Evolutionary conservation across 2,113 vertebrate species (phyloP).

Genomic region (Chiloscyllium plagiosum): DNA sequence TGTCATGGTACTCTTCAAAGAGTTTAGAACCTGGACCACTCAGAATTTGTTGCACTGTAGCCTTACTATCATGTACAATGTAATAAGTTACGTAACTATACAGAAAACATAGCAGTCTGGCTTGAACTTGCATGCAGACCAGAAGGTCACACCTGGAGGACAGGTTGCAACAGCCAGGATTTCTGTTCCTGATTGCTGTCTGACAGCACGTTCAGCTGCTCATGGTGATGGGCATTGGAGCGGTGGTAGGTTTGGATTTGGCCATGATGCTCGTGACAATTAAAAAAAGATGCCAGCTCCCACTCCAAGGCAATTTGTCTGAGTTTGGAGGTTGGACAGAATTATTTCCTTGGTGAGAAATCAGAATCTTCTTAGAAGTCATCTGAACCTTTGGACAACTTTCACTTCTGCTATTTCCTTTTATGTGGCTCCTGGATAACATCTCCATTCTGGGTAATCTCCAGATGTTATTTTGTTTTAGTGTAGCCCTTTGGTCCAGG

Average conservation of each 20-base stretch:
- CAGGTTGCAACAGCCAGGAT: not conserved
- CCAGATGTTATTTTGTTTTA: not conserved
- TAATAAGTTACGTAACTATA: too few relatives aligned
- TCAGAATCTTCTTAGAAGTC: not conserved
- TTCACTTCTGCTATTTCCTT: not conserved
- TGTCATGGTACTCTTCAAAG: too few relatives aligned
- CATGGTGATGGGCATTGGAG: too few relatives aligned
- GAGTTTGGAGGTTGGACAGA: not conserved
- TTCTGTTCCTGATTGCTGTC: not conserved
- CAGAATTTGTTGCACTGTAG: too few relatives aligned
- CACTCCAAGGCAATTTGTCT: not conserved
- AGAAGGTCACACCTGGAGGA: too few relatives aligned
- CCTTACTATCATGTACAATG: too few relatives aligned
- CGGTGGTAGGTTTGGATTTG: not conserved
- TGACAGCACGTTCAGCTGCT: not conserved
- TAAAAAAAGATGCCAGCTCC: not conserved
- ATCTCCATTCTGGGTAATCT: not conserved
- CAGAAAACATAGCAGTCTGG: too few relatives aligned
- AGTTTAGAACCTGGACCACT: too few relatives aligned
- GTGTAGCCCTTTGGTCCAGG: too few relatives aligned
- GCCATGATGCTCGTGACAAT: not conserved
- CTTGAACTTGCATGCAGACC: too few relatives aligned
- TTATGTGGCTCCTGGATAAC: not conserved
- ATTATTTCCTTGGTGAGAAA: not conserved
- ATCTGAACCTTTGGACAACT: not conserved